Conservation (phyloP, 2,797 vertebrate species). For the Nasua narica region DNA sequence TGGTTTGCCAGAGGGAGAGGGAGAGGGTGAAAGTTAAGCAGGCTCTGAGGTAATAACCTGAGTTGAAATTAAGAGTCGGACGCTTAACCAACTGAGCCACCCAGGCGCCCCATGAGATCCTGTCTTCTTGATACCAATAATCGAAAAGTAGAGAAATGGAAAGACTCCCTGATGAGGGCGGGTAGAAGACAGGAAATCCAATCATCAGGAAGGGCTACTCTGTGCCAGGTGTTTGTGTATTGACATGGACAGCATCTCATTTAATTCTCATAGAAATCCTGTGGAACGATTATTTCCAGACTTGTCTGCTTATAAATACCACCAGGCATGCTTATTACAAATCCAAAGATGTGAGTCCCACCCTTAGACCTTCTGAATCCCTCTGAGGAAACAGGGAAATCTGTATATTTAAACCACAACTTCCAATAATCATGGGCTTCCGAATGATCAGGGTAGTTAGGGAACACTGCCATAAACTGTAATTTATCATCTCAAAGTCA, state of each 20-base stretch:
- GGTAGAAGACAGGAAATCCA: neutral
- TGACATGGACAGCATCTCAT: neutral
- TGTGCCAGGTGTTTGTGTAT: neutral
- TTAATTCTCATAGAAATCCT: neutral
- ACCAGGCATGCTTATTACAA: neutral
- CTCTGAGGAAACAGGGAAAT: neutral
- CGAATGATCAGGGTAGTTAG: neutral
- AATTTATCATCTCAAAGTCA: neutral
- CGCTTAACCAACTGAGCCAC: neutral
- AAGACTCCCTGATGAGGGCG: neutral
- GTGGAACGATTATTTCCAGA: neutral
- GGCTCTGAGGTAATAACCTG: neutral
- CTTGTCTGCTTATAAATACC: neutral
- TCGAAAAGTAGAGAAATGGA: neutral
- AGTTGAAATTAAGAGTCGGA: neutral
- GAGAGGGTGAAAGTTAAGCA: neutral
- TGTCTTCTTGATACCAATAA: neutral
- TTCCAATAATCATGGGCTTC: slow-evolving; percentile 14
- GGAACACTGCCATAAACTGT: neutral
- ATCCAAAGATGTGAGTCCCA: neutral
- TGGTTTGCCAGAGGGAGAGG: neutral
- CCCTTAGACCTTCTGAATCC: neutral
- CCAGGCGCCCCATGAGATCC: accelerated
- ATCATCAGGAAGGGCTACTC: neutral
- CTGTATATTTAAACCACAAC: neutral